phyloP scores from a whole-genome alignment of 1,140 invertebrate species.

The Monochamus saltuarius region DNA sequence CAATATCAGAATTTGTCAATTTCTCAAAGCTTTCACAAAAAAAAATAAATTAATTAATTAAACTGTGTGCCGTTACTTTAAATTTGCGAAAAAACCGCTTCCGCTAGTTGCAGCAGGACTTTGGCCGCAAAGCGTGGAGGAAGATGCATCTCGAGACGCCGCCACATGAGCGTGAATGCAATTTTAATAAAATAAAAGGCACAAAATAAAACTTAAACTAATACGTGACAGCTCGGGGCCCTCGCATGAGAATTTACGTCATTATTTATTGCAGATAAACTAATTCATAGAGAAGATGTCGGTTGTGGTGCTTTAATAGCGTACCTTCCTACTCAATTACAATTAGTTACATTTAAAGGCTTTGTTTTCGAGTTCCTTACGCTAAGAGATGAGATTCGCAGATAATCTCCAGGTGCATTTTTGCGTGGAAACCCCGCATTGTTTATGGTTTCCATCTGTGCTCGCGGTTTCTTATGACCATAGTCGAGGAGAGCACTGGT shows the following conservation, averaged over 20 bases:
- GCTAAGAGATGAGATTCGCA: not conserved
- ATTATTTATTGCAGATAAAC: slow-evolving; percentile 33
- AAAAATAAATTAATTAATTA: too few relatives aligned
- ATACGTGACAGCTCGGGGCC: slow-evolving; percentile 26
- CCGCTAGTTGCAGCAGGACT: too few relatives aligned
- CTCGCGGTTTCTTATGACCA: too few relatives aligned
- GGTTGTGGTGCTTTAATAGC: slow-evolving; percentile 22
- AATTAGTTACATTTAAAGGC: slow-evolving; percentile 22
- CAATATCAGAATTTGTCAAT: too few relatives aligned
- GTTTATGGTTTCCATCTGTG: slow-evolving; percentile 3
- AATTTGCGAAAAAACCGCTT: too few relatives aligned
- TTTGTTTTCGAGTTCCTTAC: not conserved
- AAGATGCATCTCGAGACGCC: slow-evolving; percentile 9
- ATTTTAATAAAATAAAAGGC: slow-evolving; percentile 16
- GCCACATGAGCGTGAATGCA: slow-evolving; percentile 11
- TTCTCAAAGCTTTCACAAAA: too few relatives aligned
- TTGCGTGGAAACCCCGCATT: not conserved
- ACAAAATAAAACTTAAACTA: slow-evolving; percentile 15
- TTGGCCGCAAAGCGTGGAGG: not conserved
- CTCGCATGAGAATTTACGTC: slow-evolving; percentile 30
- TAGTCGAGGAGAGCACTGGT: too few relatives aligned
- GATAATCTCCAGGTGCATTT: not conserved
- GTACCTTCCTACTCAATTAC: slow-evolving; percentile 28
- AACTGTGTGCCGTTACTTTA: too few relatives aligned
- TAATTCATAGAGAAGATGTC: slow-evolving; percentile 23